Evolutionary conservation across 1,140 invertebrate genomes (phyloP), one percentile per base, ranked within the genome.

Genomic region (Phthorimaea operculella): DNA sequence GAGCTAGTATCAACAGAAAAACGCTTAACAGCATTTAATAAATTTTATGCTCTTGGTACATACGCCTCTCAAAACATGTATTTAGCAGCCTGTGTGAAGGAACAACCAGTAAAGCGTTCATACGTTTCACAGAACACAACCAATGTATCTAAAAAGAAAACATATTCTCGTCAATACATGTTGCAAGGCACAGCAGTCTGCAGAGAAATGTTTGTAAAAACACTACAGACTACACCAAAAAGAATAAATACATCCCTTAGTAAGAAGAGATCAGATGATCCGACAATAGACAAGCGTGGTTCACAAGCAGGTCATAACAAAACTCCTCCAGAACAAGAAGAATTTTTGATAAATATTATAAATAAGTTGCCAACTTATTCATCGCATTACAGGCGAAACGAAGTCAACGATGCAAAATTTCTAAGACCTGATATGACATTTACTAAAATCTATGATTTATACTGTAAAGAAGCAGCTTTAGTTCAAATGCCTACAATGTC

Each of bases 221-320:
- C 39, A n/a, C 14, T 42, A n/a, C 39, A 42, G 9, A 42, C 39
- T 12, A n/a, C 39, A 15, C 11, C 39, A 42, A 42, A 42, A 42
- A 12, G 39, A n/a, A 42, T 42, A 42, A 42, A 42, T 42, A 42
- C 39, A 42, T 42, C 39, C 11, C 39, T 42, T 42, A n/a, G 39
- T 42, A 42, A 42, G 39, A 42, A n/a, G 39, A 2, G 39, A 9
- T 42, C 39, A 42, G 14, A 15, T 15, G 14, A 15, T 42, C 14
- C 1, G 2, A 42, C 6, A 28, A 28, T 6, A 28, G 21, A 28
- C 6, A 6, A 6, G 21, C 21, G 21, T 28, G 21, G 21, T 28
- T 2, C 21, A 28, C 21, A 28, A 28, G 21, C 21, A 28, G 21
- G 21, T 2, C 21, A 28, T 28, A 28, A 28, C 21, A 28, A 28